phyloP scores from a whole-genome alignment of 2,113 vertebrate genomes.

The Bos javanicus region DNA sequence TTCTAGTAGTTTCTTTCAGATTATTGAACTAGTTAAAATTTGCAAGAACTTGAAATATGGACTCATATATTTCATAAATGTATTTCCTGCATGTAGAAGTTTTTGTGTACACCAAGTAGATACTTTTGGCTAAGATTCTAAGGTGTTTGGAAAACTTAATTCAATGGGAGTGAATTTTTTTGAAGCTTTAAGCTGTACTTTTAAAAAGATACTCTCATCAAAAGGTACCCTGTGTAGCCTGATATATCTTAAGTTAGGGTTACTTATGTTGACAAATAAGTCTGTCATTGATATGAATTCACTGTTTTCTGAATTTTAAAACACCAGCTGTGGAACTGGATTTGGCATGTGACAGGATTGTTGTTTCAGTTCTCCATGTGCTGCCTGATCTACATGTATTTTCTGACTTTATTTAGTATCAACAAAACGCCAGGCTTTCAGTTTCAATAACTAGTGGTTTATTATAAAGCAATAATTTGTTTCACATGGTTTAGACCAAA shows the following conservation, averaged over 20 bases:
- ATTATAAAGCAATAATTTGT: slow-evolving; percentile 1
- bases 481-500: slow-evolving; percentile 16
- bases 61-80: slow-evolving; percentile 7
- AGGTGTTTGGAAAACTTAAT: slow-evolving; percentile 28
- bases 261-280: neutral
- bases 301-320: slow-evolving; percentile 39
- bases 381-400: neutral
- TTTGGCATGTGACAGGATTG: neutral
- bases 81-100: slow-evolving; percentile 6
- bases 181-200: neutral
- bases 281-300: neutral
- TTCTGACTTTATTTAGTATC: slow-evolving; percentile 31
- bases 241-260: neutral
- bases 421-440: neutral
- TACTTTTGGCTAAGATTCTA: slow-evolving; percentile 26
- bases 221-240: neutral
- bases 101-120: neutral
- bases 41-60: slow-evolving; percentile 12
- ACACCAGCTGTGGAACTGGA: neutral
- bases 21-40: slow-evolving; percentile 47
- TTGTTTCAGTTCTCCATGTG: slow-evolving; percentile 15
- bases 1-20: slow-evolving; percentile 33
- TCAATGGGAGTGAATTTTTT: neutral
- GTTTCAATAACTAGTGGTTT: neutral
- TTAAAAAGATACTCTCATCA: neutral